Evolutionary conservation across 2,888 invertebrate genomes (phyloP).

Genomic region (Spilarctia lutea): DNA sequence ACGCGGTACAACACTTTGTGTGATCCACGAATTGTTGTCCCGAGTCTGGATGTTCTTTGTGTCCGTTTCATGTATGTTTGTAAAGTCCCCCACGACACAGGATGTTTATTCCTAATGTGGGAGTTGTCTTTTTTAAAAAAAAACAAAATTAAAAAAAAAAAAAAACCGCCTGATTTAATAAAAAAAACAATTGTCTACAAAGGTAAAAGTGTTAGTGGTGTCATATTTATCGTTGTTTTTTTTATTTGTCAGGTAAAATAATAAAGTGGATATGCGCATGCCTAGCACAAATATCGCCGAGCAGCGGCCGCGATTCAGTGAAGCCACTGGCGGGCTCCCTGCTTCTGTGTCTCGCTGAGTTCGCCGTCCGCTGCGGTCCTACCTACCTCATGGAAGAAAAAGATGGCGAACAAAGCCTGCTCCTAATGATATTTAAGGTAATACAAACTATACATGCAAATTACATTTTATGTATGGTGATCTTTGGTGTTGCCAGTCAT

Average conservation of each 20-base stretch:
- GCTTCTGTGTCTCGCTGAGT: constrained; percentile 96
- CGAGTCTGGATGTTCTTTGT: no score
- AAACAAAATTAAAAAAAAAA: no score
- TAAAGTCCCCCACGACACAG: no score
- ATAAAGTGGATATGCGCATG: constrained; percentile 86
- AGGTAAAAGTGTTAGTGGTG: not conserved
- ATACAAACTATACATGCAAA: constrained; percentile 5
- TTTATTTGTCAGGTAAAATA: constrained; percentile 77
- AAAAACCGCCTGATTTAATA: not conserved
- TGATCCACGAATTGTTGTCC: no score
- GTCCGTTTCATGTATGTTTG: no score
- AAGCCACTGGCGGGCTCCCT: constrained; percentile 92
- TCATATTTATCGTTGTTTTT: not conserved
- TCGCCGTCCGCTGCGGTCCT: constrained; percentile 95
- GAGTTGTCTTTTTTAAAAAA: no score
- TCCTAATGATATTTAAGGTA: constrained; percentile 92
- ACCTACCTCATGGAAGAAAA: constrained; percentile 87
- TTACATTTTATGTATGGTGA: not conserved
- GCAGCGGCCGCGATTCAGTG: constrained; percentile 86
- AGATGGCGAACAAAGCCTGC: constrained; percentile 78
- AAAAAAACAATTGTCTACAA: not conserved
- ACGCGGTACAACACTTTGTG: no score
- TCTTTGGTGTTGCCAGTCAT: not conserved
- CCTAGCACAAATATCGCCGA: constrained; percentile 80
- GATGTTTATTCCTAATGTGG: no score